phyloP scores from a whole-genome alignment of 1,140 invertebrate species.

The Drosophila pachea region DNA sequence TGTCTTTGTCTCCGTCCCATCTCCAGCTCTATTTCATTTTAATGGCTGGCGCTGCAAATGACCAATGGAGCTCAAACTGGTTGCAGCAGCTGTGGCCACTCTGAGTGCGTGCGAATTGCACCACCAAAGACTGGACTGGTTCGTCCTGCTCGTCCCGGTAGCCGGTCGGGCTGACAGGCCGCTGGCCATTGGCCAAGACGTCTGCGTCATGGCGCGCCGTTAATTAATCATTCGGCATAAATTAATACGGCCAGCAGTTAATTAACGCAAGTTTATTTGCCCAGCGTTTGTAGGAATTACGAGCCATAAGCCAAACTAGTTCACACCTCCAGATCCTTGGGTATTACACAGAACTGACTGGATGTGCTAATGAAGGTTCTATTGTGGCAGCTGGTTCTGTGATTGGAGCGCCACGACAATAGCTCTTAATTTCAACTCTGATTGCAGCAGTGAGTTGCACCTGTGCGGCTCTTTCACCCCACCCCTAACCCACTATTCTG shows the following conservation, averaged over 20 bases:
- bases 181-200: conserved; percentile 34
- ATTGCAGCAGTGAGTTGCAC: conserved; percentile 21
- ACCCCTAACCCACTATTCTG: neutral
- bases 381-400: conserved; percentile 59
- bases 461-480: neutral
- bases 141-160: conserved; percentile 66
- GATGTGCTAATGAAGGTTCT: conserved; percentile 62
- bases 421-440: conserved; percentile 29
- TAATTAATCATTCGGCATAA: conserved; percentile 74
- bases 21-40: conserved; percentile 72
- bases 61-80: conserved; percentile 74
- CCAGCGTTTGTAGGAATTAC: conserved; percentile 38
- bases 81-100: conserved; percentile 68
- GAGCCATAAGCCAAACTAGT: conserved; percentile 2
- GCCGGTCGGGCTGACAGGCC: conserved; percentile 60
- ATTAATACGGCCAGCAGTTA: conserved; percentile 73
- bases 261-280: conserved; percentile 76
- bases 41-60: conserved; percentile 73
- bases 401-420: conserved; percentile 43
- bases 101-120: conserved; percentile 70
- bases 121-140: conserved; percentile 35
- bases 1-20: conserved; percentile 39
- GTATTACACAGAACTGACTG: conserved; percentile 19
- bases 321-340: conserved; percentile 17
- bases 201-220: conserved; percentile 31